These are phyloP conservation scores for Amazona guildingii DNA, from an alignment of 2,113 vertebrate genomes.

Conservation along the genomic window DNA sequence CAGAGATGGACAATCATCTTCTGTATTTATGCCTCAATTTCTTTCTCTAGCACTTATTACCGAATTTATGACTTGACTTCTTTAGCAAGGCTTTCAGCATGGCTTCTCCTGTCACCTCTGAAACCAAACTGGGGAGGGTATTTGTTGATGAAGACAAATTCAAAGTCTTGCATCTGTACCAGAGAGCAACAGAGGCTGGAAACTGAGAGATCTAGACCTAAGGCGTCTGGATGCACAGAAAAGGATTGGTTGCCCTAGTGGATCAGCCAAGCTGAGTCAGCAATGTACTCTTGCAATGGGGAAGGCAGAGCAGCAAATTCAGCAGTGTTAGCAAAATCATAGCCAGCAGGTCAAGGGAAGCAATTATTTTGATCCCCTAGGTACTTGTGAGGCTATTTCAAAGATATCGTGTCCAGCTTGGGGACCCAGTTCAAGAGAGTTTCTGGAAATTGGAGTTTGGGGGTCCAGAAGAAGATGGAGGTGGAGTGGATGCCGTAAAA, in stretches of 20 bases:
- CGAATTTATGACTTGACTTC: neutral
- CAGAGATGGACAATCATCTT: neutral
- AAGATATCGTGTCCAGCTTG: fast-evolving
- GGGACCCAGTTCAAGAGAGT: neutral
- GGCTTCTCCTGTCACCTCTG: neutral
- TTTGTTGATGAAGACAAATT: neutral
- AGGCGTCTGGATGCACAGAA: neutral
- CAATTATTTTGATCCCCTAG: neutral
- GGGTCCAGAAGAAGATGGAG: neutral
- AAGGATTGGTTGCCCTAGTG: neutral
- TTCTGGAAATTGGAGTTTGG: neutral
- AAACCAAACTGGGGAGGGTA: neutral
- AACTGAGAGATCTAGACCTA: neutral
- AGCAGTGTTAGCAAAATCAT: neutral
- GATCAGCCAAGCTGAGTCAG: neutral
- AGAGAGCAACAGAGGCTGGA: neutral
- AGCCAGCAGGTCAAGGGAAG: neutral
- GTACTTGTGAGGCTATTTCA: neutral
- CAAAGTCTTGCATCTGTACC: neutral
- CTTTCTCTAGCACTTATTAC: neutral
- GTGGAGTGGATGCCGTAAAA: fast-evolving
- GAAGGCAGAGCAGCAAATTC: neutral
- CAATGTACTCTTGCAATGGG: neutral
- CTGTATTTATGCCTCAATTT: neutral
- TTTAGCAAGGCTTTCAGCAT: neutral